Evolutionary conservation across 2,888 invertebrate genomes (phyloP), one percentile per base, ranked within the genome.

Genomic region (Hipparchia semele): DNA sequence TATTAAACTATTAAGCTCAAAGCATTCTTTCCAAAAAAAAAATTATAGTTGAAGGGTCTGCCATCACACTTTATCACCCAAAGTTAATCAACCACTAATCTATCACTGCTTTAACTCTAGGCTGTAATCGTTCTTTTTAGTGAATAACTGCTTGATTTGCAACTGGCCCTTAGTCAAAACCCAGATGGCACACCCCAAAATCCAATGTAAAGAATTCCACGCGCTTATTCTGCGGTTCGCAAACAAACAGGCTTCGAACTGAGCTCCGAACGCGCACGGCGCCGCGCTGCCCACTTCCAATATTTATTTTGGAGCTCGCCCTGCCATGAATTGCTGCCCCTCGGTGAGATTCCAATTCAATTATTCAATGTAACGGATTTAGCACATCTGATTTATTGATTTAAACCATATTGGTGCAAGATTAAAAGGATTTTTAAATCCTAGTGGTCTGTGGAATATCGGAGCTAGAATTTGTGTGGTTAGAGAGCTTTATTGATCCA

Each of bases 161-260:
- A 39, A 39, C 39, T 39, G 39, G 39, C 45, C 46, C 5, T 46
- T 58, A 23, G 58, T 23, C 5, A 60, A 60, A 61, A 61, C 64
- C 67, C 6, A 66, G 53, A 10, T 49, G 49, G 45, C 46, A 13
- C 13, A 49, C 13, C 13, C 62, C 33, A 13, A 65, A 65, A 58
- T 58, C 58, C 8, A 23, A 49, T 64, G 46, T 39, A 60, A 62
- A 8, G 46, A 51, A 65, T 53, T 51, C 33, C 65, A 65, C 10
- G 51, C 64, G 51, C 64, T 68, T 54, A 54, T 64, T 51, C 61
- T 61, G 84, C 80, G 90, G 90, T 87, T 87, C 84, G 89, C 85
- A 89, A 89, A 84, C 87, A 90, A 91, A 90, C 87, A 88, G 82
- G 81, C 85, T 83, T 80, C 80, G 81, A 84, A 83, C 39, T 39